Conservation (phyloP, 1,140 invertebrate species). For the Solen grandis region DNA sequence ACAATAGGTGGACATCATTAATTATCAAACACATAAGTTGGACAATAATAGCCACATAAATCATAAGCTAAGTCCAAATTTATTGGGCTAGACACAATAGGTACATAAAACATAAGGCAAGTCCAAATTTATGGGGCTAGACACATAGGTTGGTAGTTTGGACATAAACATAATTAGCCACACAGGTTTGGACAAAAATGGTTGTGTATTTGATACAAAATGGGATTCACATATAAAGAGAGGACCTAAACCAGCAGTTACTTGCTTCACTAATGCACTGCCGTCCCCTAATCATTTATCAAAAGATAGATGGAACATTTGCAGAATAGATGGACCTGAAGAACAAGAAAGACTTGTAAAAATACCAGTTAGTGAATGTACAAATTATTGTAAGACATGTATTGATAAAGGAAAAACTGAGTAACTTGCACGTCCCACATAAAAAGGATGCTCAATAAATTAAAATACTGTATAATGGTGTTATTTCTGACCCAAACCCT, state of each 20-base stretch:
- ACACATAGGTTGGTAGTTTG: neutral
- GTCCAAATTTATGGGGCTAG: too few species aligned
- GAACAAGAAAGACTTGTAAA: constrained; percentile 16
- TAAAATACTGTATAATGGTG: constrained; percentile 9
- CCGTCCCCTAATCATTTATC: constrained; percentile 7
- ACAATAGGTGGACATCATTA: too few species aligned
- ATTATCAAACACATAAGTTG: too few species aligned
- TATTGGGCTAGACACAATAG: too few species aligned
- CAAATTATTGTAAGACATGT: constrained; percentile 13
- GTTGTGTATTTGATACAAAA: constrained; percentile 5
- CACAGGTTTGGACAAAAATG: constrained; percentile 15
- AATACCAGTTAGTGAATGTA: constrained; percentile 5
- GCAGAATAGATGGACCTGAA: constrained; percentile 11
- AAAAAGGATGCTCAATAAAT: constrained; percentile 15
- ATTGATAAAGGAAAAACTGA: constrained; percentile 11
- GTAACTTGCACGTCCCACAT: constrained; percentile 3
- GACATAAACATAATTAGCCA: constrained; percentile 6
- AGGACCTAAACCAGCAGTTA: constrained; percentile 1
- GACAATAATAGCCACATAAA: too few species aligned
- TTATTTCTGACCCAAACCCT: constrained; percentile 6
- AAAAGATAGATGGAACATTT: constrained; percentile 8
- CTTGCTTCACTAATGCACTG: constrained; percentile 5
- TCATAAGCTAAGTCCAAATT: too few species aligned
- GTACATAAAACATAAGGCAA: too few species aligned
- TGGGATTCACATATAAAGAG: constrained; percentile 13